Percentiles rank a stretch among this genome's conserved stretches.
Evolutionary conservation across 2,888 invertebrate species (phyloP).

Genomic region (Agriopis leucophaearia): DNA sequence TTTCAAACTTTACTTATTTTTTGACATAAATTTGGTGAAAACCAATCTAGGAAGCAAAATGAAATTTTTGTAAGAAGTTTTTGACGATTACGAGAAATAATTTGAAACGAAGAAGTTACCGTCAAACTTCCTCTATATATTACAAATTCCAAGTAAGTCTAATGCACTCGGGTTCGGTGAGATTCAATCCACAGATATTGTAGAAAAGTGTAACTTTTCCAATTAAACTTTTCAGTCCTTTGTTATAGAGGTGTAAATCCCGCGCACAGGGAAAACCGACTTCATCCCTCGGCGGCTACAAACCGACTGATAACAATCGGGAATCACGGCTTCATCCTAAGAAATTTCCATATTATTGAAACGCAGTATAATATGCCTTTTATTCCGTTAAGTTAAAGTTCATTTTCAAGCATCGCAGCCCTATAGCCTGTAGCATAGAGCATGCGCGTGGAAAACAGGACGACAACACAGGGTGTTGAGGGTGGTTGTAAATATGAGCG

Average conservation of each 20-base stretch:
- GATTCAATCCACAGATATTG: constrained; percentile 5
- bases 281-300: constrained; percentile 47
- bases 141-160: constrained; percentile 6
- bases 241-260: constrained; percentile 21
- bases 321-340: constrained; percentile 51
- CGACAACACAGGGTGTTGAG: constrained; percentile 29
- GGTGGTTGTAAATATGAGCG: constrained; percentile 46
- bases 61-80: neutral
- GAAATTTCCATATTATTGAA: constrained; percentile 33
- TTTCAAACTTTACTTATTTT: constrained; percentile 43
- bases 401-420: constrained; percentile 55
- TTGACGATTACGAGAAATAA: neutral
- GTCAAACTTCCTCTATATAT: constrained; percentile 6
- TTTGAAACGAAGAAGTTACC: constrained; percentile 2
- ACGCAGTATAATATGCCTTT: constrained; percentile 48
- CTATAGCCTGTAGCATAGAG: constrained; percentile 52
- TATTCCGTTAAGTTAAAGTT: constrained; percentile 55
- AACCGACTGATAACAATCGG: constrained; percentile 65
- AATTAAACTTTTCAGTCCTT: constrained; percentile 40
- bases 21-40: neutral
- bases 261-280: constrained; percentile 44
- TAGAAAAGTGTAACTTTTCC: constrained; percentile 31
- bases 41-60: neutral
- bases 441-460: constrained; percentile 70
- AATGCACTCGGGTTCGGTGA: neutral